Evolutionary conservation across 2,888 invertebrate species (phyloP), one percentile per base, ranked within the genome.

Genomic region (Balanococcus diminutus): DNA sequence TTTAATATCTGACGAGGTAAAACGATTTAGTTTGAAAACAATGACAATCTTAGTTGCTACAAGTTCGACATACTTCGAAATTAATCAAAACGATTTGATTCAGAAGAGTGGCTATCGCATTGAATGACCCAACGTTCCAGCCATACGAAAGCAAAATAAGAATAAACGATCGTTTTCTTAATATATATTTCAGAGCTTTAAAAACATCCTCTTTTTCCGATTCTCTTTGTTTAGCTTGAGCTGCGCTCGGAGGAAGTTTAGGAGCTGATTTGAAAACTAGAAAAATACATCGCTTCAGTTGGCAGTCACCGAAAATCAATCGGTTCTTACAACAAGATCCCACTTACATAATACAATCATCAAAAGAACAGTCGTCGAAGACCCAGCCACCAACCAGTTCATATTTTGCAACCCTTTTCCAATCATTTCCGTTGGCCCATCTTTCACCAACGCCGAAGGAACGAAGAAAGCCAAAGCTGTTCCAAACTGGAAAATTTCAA

Each of bases 201-300:
- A 84, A 19, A 16, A 87, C 84, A 32, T 51, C 86, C 25, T 56
- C 86, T 1, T 84, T 81, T 25, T 86, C 67, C 3, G 56, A 92
- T 67, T 85, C 75, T 19, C 87, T 85, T 86, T 88, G 86, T 86
- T 87, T 91, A 72, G 94, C 93, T 87, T 96, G 96, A 0, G 97
- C 97, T 22, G 94, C 93, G 72, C 97, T 97, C 0, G 98, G 98
- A 0, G 98, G 97, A 2, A 94, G 92, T 0, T 95, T 94, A 0
- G 99, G 99, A 51, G 93, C 93, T 85, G 95, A 94, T 90, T 95
- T 94, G 91, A 99, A 98, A 90, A 98, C 98, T 99, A 90, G 90
- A 67, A 81, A 22, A 22, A 22, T 39, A 19, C 36, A 42, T 19
- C n/a, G 9, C 4, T 1, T n/a, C n/a, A n/a, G n/a, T n/a, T n/a